Base-by-base conservation (phyloP, 1,140 invertebrate species). In the Carposina sasakii region DNA sequence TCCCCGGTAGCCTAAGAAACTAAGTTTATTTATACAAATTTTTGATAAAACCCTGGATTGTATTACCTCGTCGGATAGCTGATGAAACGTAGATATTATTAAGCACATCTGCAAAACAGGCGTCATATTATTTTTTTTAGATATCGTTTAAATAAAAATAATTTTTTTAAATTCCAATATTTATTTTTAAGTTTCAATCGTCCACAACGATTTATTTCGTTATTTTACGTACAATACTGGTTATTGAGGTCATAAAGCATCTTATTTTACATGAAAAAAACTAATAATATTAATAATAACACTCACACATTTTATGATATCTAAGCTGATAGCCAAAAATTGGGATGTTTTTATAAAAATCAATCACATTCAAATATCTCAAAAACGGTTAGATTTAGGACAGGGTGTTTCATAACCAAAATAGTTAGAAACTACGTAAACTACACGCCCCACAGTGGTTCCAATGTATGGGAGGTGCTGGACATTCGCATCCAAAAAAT, bases 121-220 rank as follows among this genome's bases (percentile, higher is more conserved):
- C 31, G 31, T 13, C 31, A 13, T 33, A 33, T n/a, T 33, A 33
- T 33, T 33, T 33, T 33, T 33, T 33, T 33, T 33, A 33, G 31
- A 33, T 33, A 33, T 33, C 31, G 8, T 33, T 33, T 8, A 33
- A 33, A 33, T 8, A 33, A 33, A 33, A 33, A 33, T 33, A 33
- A 33, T n/a, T 13, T 33, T 33, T 33, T 13, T 8, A 33, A 33
- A 10, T 33, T 33, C 15, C 13, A 10, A 33, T 5, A n/a, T 3
- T 8, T 33, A n/a, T 33, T 33, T 33, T 8, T 33, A 33, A 33
- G 6, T 5, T 33, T 33, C 15, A 15, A 33, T 33, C 31, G 5
- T 33, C 31, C 13, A 33, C 31, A 33, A 33, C 31, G 31, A 33
- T 13, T 8, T 33, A 33, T 33, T 33, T 33, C 9, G 8, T 33